Conservation (phyloP, 2,797 vertebrate genomes). For the Oreochromis mossambicus region DNA sequence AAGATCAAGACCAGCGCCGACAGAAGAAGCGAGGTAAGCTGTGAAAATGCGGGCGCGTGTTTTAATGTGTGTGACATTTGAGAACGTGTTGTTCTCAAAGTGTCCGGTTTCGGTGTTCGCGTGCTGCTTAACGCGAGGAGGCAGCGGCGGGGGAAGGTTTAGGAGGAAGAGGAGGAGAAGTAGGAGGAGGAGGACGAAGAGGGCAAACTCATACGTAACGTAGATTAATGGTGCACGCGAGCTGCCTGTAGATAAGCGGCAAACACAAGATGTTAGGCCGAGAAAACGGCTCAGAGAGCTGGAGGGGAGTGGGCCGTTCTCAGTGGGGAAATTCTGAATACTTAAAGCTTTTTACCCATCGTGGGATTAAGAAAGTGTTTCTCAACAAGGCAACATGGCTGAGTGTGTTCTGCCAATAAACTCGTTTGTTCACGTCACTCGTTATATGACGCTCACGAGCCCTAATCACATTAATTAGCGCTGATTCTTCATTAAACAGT, state of each 20-base stretch:
- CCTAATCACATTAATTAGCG: neutral
- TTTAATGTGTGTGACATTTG: neutral
- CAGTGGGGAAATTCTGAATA: neutral
- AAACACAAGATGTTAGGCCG: neutral
- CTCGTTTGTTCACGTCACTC: neutral
- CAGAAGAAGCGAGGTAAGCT: conserved; percentile 48
- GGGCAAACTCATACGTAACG: conserved; percentile 72
- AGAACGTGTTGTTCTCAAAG: rapidly evolving
- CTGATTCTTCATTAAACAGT: neutral
- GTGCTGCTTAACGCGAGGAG: neutral
- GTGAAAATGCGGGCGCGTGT: rapidly evolving
- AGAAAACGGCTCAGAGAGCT: neutral
- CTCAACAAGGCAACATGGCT: neutral
- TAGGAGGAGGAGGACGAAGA: conserved; percentile 23
- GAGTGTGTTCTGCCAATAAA: neutral
- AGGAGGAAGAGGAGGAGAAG: neutral
- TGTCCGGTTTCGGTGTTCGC: neutral
- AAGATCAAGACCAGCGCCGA: conserved; percentile 27
- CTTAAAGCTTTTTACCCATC: neutral
- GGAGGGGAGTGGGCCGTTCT: neutral
- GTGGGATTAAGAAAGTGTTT: neutral
- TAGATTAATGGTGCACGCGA: conserved; percentile 55
- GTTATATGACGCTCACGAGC: neutral
- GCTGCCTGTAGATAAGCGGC: neutral
- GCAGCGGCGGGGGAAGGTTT: neutral